Percentiles rank a stretch among this genome's conserved stretches.
These are phyloP conservation scores for Carassius auratus DNA, from an alignment of 2,113 vertebrate species.

Conservation along the genomic window DNA sequence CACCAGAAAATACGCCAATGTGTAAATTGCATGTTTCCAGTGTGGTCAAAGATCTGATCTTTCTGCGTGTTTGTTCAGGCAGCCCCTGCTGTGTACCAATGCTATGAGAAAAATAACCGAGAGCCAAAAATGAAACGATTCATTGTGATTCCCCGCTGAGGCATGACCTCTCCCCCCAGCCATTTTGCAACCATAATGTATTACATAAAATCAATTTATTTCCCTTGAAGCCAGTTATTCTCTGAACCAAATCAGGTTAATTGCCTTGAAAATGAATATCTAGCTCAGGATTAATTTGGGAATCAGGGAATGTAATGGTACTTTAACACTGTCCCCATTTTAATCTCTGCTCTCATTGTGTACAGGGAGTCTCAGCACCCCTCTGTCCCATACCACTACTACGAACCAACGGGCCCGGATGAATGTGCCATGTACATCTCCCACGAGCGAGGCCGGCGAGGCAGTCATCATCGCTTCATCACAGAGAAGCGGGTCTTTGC, in stretches of 20 bases:
- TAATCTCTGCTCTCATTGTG: constrained; percentile 40
- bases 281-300: constrained; percentile 49
- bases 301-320: constrained; percentile 45
- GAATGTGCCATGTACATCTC: constrained; percentile 98
- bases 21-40: not conserved
- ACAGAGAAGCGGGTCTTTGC: constrained; percentile 96
- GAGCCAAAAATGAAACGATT: constrained; percentile 52
- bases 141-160: constrained; percentile 46
- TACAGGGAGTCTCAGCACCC: constrained; percentile 85
- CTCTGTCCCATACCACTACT: constrained; percentile 96
- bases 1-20: too few species aligned
- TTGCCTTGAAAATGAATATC: constrained; percentile 48
- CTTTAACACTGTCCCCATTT: constrained; percentile 1
- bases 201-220: constrained; percentile 58
- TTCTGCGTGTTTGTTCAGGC: not conserved
- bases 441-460: constrained; percentile 91
- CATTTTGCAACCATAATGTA: constrained; percentile 46
- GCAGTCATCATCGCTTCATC: constrained; percentile 97
- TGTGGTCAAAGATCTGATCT: not conserved
- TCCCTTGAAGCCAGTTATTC: constrained; percentile 41
- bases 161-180: constrained; percentile 48
- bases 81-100: constrained; percentile 1
- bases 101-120: constrained; percentile 33
- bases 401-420: constrained; percentile 88
- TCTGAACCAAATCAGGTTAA: constrained; percentile 56